These are phyloP conservation scores for Catostomus latipinnis DNA, from an alignment of 2,797 vertebrate genomes.

Conservation along the genomic window DNA sequence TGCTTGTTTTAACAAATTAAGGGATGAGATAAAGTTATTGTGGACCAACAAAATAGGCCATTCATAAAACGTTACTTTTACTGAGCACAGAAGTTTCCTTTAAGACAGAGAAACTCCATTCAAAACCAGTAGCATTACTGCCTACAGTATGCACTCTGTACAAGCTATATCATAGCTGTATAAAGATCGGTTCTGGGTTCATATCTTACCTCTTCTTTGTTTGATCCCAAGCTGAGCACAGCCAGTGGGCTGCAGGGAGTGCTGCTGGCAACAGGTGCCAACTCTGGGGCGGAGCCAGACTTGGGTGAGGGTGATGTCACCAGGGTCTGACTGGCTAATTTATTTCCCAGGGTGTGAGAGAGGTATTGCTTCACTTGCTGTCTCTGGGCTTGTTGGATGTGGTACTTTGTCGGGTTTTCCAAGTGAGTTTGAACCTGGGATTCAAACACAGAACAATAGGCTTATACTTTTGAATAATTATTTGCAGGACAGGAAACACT, in stretches of 20 bases:
- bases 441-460: neutral
- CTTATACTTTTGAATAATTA: neutral
- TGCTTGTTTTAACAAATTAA: too few species aligned
- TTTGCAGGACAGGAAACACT: too few species aligned
- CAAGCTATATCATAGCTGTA: neutral
- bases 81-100: too few species aligned
- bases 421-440: slow-evolving; percentile 87
- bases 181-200: neutral
- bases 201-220: slow-evolving; percentile 81
- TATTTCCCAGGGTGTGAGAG: slow-evolving; percentile 79
- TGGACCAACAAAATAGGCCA: too few species aligned
- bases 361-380: slow-evolving; percentile 90
- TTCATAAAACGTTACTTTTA: too few species aligned
- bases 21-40: too few species aligned
- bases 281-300: slow-evolving; percentile 58
- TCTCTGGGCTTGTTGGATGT: slow-evolving; percentile 87
- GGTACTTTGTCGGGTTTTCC: slow-evolving; percentile 91
- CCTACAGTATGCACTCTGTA: neutral
- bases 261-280: slow-evolving; percentile 64
- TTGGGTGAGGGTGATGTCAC: slow-evolving; percentile 60
- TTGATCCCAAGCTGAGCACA: slow-evolving; percentile 79
- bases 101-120: neutral
- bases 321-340: slow-evolving; percentile 75
- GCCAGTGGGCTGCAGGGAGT: slow-evolving; percentile 80
- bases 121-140: neutral